These are phyloP conservation scores for Phalloptychus januarius DNA, from an alignment of 2,797 vertebrate genomes.

Conservation along the genomic window DNA sequence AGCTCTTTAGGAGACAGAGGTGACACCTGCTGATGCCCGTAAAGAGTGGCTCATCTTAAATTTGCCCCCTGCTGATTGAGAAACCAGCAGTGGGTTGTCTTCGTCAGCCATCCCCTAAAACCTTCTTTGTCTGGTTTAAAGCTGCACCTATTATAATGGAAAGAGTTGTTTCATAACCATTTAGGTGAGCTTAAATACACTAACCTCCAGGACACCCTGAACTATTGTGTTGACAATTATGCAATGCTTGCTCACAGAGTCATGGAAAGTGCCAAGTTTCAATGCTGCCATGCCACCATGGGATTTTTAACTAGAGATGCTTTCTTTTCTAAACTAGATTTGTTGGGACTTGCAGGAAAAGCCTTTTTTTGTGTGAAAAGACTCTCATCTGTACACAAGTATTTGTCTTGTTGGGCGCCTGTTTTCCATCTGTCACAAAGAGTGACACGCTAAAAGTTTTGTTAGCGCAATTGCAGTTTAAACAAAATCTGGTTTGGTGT, in stretches of 20 bases:
- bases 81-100: constrained; percentile 46
- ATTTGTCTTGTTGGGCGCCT: constrained; percentile 50
- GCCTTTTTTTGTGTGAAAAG: constrained; percentile 57
- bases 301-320: constrained; percentile 47
- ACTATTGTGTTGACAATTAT: neutral
- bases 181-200: constrained; percentile 4
- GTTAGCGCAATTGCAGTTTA: constrained; percentile 55
- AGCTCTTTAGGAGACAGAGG: constrained; percentile 54
- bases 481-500: constrained; percentile 51
- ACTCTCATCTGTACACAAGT: constrained; percentile 57
- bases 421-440: constrained; percentile 42
- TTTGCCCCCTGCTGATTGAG: constrained; percentile 36
- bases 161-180: constrained; percentile 17
- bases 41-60: constrained; percentile 57
- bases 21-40: constrained; percentile 69
- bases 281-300: constrained; percentile 40
- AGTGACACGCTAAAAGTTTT: constrained; percentile 34
- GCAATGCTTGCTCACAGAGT: neutral
- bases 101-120: constrained; percentile 34
- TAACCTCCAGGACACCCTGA: constrained; percentile 1
- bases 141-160: constrained; percentile 18
- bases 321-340: constrained; percentile 54
- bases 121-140: constrained; percentile 42
- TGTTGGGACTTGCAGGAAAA: constrained; percentile 75
- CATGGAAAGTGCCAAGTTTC: constrained; percentile 23